These are phyloP conservation scores for Tonatia bakeri DNA, from an alignment of 2,113 vertebrate species.

Conservation along the genomic window DNA sequence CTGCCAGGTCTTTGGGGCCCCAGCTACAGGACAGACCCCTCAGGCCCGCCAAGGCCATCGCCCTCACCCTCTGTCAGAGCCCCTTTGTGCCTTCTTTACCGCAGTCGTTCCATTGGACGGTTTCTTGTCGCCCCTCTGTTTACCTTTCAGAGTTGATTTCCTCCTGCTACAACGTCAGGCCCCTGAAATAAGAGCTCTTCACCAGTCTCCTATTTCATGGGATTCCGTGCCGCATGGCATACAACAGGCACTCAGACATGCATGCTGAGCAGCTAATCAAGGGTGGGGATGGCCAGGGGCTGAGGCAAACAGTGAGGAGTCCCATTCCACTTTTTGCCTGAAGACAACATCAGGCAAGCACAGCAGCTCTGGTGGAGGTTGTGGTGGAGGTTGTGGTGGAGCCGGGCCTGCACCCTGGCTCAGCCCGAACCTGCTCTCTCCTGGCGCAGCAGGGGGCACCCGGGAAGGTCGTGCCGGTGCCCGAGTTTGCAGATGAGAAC, in stretches of 20 bases:
- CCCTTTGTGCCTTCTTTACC: neutral
- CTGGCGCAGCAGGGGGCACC: neutral
- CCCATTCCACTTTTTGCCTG: neutral
- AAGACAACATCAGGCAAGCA: neutral
- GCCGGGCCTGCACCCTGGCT: neutral
- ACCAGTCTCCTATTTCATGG: neutral
- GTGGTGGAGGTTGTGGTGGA: neutral
- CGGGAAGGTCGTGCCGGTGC: rapidly evolving
- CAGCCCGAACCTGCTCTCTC: neutral
- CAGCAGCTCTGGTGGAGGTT: neutral
- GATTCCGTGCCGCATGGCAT: neutral
- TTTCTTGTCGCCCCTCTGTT: neutral
- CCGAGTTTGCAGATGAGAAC: neutral
- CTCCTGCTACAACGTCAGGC: neutral
- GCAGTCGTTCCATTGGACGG: neutral
- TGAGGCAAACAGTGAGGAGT: neutral
- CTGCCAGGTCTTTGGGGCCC: neutral
- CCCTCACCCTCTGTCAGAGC: neutral
- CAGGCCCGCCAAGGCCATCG: neutral
- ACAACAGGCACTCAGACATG: neutral
- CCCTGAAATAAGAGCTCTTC: neutral
- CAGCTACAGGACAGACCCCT: neutral
- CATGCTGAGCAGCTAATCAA: neutral
- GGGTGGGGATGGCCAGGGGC: neutral
- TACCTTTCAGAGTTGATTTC: neutral